Evolutionary conservation across 92 coral and sea anemone species (phyloP).

Genomic region (Parazoanthus darwini): DNA sequence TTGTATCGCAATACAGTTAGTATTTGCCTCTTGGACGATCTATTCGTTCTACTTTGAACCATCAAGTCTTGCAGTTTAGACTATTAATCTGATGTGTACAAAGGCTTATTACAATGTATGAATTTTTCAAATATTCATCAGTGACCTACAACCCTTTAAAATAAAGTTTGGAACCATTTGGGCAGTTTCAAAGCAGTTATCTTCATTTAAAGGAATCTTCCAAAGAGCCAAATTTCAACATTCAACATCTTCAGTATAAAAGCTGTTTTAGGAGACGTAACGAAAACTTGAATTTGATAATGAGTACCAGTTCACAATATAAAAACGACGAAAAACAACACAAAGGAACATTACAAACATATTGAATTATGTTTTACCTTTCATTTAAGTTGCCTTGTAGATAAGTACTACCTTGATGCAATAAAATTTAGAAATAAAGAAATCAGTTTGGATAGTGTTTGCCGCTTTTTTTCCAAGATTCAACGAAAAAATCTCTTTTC

Average conservation of each 20-base stretch:
- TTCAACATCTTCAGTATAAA: background rate
- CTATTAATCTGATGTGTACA: background rate
- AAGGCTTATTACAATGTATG: background rate
- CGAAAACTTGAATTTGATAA: background rate
- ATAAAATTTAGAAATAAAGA: background rate
- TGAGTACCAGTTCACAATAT: background rate
- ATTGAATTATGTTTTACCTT: background rate
- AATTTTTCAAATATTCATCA: background rate
- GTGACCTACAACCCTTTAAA: background rate
- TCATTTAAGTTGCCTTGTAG: background rate
- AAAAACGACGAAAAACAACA: background rate
- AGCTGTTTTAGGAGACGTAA: background rate
- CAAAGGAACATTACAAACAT: too few species aligned
- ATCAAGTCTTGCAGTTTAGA: background rate
- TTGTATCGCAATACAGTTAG: background rate
- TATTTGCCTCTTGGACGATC: background rate
- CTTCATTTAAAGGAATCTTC: background rate
- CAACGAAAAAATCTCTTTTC: background rate
- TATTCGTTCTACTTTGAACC: background rate
- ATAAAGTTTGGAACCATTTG: background rate
- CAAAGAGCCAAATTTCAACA: background rate
- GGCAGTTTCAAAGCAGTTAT: background rate
- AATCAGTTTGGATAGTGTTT: background rate
- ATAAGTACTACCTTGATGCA: background rate
- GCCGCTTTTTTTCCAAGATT: background rate